These are phyloP conservation scores for Acrocyrtus sp. DNA, from an alignment of 2,888 invertebrate genomes.

Conservation along the genomic window DNA sequence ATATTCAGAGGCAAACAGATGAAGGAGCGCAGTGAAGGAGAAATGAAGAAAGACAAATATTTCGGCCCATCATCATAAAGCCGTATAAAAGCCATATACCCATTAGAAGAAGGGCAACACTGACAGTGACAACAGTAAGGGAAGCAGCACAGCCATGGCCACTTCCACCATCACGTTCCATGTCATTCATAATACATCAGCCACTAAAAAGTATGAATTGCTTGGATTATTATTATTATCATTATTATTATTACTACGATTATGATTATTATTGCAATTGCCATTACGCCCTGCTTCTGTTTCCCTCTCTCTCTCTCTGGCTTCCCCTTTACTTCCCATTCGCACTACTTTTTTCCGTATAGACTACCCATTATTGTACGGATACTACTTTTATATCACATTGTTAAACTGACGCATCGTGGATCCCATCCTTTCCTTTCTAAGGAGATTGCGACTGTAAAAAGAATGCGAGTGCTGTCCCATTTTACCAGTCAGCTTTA, in stretches of 20 bases:
- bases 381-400: slow-evolving; percentile 30
- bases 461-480: too few relatives aligned
- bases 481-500: too few relatives aligned
- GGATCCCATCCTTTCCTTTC: too few relatives aligned
- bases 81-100: too few relatives aligned
- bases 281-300: slow-evolving; percentile 31
- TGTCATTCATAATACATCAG: slow-evolving; percentile 49
- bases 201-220: slow-evolving; percentile 48
- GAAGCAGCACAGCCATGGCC: slow-evolving; percentile 8
- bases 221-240: slow-evolving; percentile 39
- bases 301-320: slow-evolving; percentile 1
- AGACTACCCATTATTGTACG: too few relatives aligned
- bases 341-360: slow-evolving; percentile 32
- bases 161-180: slow-evolving; percentile 33
- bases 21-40: slow-evolving; percentile 6
- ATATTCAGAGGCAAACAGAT: too few relatives aligned
- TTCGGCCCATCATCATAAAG: too few relatives aligned
- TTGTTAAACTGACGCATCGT: too few relatives aligned
- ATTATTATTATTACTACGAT: slow-evolving; percentile 37
- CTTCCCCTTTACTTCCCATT: slow-evolving; percentile 1
- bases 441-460: too few relatives aligned
- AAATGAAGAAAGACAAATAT: background rate
- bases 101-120: too few relatives aligned
- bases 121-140: too few relatives aligned
- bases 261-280: slow-evolving; percentile 42